A percentile compares a stretch with the other conserved stretches of the same genome.
Evolutionary conservation across 2,797 vertebrate genomes (phyloP).

Genomic region (Lepus oiostolus): DNA sequence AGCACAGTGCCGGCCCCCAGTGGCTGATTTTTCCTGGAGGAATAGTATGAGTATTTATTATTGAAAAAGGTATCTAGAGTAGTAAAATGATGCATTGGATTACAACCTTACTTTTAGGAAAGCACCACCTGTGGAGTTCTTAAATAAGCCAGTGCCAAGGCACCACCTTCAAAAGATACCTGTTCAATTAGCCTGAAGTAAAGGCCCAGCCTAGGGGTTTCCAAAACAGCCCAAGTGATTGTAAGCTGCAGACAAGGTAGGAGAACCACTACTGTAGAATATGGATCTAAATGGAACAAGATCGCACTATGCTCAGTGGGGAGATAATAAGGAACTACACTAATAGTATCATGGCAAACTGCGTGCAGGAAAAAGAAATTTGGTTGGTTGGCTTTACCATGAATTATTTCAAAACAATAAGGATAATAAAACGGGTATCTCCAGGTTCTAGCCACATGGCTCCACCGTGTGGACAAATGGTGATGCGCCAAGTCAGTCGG

Average conservation of each 20-base stretch:
- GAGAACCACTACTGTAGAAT: neutral
- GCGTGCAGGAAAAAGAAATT: constrained; percentile 40
- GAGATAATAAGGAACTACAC: neutral
- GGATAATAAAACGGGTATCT: constrained; percentile 42
- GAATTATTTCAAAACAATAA: constrained; percentile 57
- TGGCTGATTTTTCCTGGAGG: neutral
- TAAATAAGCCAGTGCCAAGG: neutral
- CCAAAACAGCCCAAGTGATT: neutral
- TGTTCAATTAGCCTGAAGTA: neutral
- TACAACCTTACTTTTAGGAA: neutral
- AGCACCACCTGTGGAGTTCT: neutral
- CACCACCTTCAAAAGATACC: neutral
- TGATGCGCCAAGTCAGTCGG: constrained; percentile 18
- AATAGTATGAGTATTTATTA: neutral
- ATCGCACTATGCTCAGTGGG: neutral
- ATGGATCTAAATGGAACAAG: neutral
- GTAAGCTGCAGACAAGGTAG: neutral
- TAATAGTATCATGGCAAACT: neutral
- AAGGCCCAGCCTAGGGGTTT: neutral
- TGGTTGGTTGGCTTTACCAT: constrained; percentile 39
- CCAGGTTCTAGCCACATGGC: constrained; percentile 78
- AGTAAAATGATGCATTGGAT: neutral
- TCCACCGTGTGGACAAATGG: constrained; percentile 83
- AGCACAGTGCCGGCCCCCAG: too few relatives aligned
- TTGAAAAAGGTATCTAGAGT: neutral